Evolutionary conservation across 1,140 invertebrate species (phyloP).

Genomic region (Bombus ignitus): DNA sequence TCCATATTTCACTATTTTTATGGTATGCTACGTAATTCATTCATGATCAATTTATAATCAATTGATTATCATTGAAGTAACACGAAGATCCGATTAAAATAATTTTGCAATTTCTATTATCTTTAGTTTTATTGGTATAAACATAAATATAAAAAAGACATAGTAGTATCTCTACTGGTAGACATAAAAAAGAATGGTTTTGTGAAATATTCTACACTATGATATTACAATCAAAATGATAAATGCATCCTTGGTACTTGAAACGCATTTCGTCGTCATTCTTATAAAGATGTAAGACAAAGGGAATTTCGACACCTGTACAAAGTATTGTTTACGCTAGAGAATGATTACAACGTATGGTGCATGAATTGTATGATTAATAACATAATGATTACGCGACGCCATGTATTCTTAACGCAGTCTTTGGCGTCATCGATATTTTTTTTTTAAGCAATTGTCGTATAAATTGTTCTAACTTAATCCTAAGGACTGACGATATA

Average conservation of each 20-base stretch:
- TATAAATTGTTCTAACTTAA: slow-evolving; percentile 6
- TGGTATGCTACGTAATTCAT: background rate
- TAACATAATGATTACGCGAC: background rate
- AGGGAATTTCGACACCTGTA: slow-evolving; percentile 20
- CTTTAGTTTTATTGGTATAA: slow-evolving; percentile 32
- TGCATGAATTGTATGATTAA: background rate
- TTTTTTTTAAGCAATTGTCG: background rate
- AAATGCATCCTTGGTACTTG: slow-evolving; percentile 68
- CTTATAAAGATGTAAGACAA: background rate
- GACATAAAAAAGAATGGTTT: slow-evolving; percentile 49
- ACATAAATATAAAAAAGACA: slow-evolving; percentile 61
- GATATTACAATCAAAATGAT: slow-evolving; percentile 49
- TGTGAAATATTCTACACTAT: background rate
- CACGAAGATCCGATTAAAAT: too few species aligned
- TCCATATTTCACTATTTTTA: background rate
- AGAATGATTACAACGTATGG: background rate
- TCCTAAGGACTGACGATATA: background rate
- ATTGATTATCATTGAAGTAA: background rate
- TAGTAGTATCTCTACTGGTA: slow-evolving; percentile 6
- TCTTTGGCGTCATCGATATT: slow-evolving; percentile 7
- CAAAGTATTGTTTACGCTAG: slow-evolving; percentile 11
- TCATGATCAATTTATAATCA: background rate
- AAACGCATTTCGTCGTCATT: slow-evolving; percentile 24
- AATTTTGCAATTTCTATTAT: background rate
- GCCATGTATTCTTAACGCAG: slow-evolving; percentile 25